Evolutionary conservation across 2,888 invertebrate species (phyloP).

Genomic region (Apamea crenata): DNA sequence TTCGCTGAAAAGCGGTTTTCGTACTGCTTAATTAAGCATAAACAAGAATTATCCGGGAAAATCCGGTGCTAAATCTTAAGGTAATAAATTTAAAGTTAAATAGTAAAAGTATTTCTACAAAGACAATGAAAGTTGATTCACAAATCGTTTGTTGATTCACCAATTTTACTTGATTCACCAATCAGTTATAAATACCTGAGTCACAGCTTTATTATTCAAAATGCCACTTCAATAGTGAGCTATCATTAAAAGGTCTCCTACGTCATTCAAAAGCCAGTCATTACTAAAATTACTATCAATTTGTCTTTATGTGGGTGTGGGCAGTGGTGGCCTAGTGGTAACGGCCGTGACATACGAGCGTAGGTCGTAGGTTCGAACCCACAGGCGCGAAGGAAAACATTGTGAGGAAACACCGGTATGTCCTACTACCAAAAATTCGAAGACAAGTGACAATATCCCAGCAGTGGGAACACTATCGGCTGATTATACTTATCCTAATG

Average conservation of each 20-base stretch:
- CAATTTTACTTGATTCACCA: constrained; percentile 17
- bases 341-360: no score
- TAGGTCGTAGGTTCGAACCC: no score
- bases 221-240: background rate
- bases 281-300: constrained; percentile 17
- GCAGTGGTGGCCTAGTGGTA: no score
- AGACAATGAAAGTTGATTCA: background rate
- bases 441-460: no score
- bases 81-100: background rate
- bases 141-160: constrained; percentile 23
- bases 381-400: no score
- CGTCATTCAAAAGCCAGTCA: background rate
- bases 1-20: background rate
- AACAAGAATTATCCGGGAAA: background rate
- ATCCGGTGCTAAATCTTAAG: background rate
- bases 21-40: background rate
- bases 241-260: constrained; percentile 32
- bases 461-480: no score
- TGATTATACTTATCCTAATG: no score
- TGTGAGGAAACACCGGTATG: no score
- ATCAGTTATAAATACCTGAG: constrained; percentile 25
- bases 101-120: background rate
- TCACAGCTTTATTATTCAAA: constrained; percentile 16
- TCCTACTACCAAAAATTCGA: no score
- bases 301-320: no score